Percentiles rank a stretch among this genome's conserved stretches.
These are phyloP conservation scores for Ariopsis seemanni DNA, from an alignment of 2,113 vertebrate species.

Conservation along the genomic window DNA sequence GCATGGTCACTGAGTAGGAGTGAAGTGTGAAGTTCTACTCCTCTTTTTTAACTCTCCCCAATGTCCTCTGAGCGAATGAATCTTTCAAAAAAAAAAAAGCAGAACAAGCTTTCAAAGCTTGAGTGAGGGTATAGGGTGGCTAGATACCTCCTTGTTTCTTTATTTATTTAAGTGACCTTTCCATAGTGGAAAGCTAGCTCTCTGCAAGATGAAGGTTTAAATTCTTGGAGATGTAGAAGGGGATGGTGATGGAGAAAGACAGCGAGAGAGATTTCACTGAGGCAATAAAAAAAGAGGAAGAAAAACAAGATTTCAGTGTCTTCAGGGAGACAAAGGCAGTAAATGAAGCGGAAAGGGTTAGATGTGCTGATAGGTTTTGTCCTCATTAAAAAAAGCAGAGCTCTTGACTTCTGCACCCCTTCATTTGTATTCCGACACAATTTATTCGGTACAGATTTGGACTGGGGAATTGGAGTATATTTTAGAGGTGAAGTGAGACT, in stretches of 20 bases:
- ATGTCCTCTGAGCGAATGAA: constrained; percentile 65
- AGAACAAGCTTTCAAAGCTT: constrained; percentile 62
- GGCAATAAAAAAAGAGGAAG: not conserved
- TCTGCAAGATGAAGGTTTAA: constrained; percentile 69
- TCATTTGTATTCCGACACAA: constrained; percentile 70
- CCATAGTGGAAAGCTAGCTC: constrained; percentile 61
- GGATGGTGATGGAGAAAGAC: constrained; percentile 6
- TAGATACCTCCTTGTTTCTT: constrained; percentile 67
- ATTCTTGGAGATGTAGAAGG: constrained; percentile 69
- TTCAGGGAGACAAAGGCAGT: constrained; percentile 62
- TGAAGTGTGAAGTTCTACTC: constrained; percentile 65
- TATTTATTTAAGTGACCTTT: constrained; percentile 77
- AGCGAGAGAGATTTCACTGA: constrained; percentile 16
- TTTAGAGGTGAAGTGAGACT: constrained; percentile 58
- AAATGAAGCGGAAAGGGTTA: constrained; percentile 73
- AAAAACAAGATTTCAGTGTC: constrained; percentile 57
- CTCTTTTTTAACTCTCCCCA: constrained; percentile 60
- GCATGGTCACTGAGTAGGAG: constrained; percentile 69
- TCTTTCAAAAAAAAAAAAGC: constrained; percentile 54
- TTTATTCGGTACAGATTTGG: constrained; percentile 64
- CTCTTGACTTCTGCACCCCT: constrained; percentile 60
- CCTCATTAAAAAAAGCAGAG: constrained; percentile 75
- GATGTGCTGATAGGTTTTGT: constrained; percentile 73
- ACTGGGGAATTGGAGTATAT: constrained; percentile 64
- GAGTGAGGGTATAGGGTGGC: constrained; percentile 63